Evolutionary conservation across 2,888 invertebrate species (phyloP), one percentile per base, ranked within the genome.

Genomic region (Leucoptera coffeella): DNA sequence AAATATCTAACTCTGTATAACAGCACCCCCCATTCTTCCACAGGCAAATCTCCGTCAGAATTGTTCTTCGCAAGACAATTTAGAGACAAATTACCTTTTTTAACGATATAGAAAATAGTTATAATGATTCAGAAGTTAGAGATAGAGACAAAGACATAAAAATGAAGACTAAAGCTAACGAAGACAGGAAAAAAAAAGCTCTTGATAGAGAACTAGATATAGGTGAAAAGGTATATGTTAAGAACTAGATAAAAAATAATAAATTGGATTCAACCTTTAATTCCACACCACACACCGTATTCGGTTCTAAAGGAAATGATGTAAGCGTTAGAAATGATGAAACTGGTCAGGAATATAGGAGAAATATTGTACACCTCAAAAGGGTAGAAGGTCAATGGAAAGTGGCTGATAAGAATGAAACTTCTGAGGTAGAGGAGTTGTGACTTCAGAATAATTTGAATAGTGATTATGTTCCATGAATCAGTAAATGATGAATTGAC

Each of bases 171-270:
- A 37, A 32, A 23, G 28, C 22, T 13, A 30, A 35, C 22, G 26
- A 14, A n/a, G 33, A 36, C 14, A 31, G 19, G 14, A 34, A 31
- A 24, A 29, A 32, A 12, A 30, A 19, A 27, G 33, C 36, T 13
- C 12, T 8, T 4, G 20, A 25, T 7, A 1, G 8, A 7, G 21
- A 28, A 2, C n/a, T 32, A 14, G n/a, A 15, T 11, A n/a, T 21
- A 9, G 33, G 34, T 9, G 35, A 35, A 7, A 33, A 33, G 15
- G 33, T 31, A 2, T 32, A 34, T 14, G 20, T 31, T 4, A 36
- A 30, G 12, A 35, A 35, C 6, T 19, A 25, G 10, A 15, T 12
- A 4, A 34, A 31, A 13, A 10, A 14, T 8, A 37, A 34, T 22
- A 34, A 37, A 26, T 13, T 35, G 3, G 19, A 20, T 11, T 9